Base-by-base conservation (phyloP, 2,113 vertebrate species). In the Takifugu bimaculatus region DNA sequence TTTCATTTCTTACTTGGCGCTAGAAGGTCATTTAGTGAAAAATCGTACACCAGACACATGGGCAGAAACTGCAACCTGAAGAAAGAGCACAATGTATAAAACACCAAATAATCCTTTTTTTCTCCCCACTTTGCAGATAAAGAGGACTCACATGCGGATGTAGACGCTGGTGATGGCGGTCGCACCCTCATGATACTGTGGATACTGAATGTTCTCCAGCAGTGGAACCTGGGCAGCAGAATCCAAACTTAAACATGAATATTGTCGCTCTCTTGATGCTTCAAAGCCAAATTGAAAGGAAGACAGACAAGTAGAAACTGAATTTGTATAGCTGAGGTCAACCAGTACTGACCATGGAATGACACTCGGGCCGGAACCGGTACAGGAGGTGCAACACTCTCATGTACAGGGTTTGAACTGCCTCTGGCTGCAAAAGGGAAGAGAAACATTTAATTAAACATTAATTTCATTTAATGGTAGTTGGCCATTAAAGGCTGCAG, bases 371-470 rank as follows among this genome's bases (percentile, higher is more conserved):
- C 15, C 90, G 91, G 72, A 94, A 90, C 1, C 90, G 92, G 60
- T 90, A 94, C 0, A 98, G 85, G 2, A 93, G 91, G 53, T 98
- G 91, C 70, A 98, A 68, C 43, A 93, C 85, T 71, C 93, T 91
- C 91, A 93, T 93, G 89, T 95, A 98, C 59, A 98, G 77, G 57
- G 84, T 89, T 26, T 94, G 92, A 63, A 96, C 84, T 3, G 92
- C 48, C 10, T 96, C 94, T 25, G 89, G 85, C 96, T 98, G 78
- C 4, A 84, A 73, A 15, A 79, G 7, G 70, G 25, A 77, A 52
- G 25, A 53, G 15, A 0, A 2, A 5, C 9, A 39, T 20, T 20
- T 20, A 20, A 20, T 20, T 20, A 20, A 20, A 20, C 20, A 20
- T 20, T 20, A 20, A 20, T 20, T 20, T 20, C 20, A 20, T 20